phyloP scores from a whole-genome alignment of 2,797 vertebrate genomes.

The Ceyx erithaca region DNA sequence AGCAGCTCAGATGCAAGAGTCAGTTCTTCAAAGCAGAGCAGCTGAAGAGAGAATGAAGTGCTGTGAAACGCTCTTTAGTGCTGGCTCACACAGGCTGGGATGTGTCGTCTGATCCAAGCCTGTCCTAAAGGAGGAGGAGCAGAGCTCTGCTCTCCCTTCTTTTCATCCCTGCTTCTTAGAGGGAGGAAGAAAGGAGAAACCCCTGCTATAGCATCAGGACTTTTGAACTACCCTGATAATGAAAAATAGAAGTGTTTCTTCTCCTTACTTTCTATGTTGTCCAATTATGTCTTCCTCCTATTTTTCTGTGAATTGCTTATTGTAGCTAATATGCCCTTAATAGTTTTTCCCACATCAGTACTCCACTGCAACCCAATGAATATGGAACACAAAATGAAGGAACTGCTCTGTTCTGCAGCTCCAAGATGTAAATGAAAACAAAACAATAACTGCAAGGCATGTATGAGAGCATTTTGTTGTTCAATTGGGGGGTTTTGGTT shows the following conservation, averaged over 20 bases:
- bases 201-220: background rate
- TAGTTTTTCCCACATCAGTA: slow-evolving; percentile 8
- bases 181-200: background rate
- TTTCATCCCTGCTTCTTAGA: background rate
- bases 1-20: background rate
- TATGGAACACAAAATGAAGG: background rate
- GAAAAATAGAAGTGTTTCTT: slow-evolving; percentile 20
- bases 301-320: slow-evolving; percentile 30
- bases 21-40: background rate
- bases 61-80: background rate
- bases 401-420: slow-evolving; percentile 2
- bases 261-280: background rate
- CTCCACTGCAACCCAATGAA: slow-evolving; percentile 2
- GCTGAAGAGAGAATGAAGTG: background rate
- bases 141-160: background rate
- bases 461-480: background rate
- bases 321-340: background rate
- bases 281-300: background rate
- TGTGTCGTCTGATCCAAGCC: background rate
- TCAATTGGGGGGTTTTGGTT: too few relatives aligned
- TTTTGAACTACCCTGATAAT: slow-evolving; percentile 4
- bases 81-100: background rate
- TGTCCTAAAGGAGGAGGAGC: background rate
- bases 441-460: background rate
- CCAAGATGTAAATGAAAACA: slow-evolving; percentile 7